Conservation (phyloP, 2,113 vertebrate species). For the Casuarius casuarius region DNA sequence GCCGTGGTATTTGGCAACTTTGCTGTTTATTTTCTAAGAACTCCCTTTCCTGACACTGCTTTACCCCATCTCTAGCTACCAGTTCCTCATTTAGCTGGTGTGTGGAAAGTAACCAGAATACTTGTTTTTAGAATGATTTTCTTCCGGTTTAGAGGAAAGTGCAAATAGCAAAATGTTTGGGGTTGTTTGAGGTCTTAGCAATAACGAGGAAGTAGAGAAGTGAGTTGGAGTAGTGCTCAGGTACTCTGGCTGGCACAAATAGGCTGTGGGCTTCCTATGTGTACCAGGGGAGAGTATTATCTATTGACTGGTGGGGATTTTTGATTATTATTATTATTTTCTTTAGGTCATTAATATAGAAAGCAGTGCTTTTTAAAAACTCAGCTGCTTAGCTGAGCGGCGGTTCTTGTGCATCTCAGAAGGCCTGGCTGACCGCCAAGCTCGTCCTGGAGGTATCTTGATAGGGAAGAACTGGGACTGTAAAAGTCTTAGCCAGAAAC, state of each 20-base stretch:
- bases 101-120: accelerated
- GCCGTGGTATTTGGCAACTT: not conserved
- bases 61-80: not conserved
- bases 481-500: not conserved
- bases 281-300: not conserved
- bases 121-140: not conserved
- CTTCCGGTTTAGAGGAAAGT: accelerated
- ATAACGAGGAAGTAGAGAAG: not conserved
- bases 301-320: not conserved
- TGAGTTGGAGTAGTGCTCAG: not conserved
- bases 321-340: no score
- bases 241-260: not conserved
- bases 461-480: not conserved
- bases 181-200: not conserved
- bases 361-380: not conserved
- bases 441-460: not conserved
- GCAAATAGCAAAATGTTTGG: accelerated
- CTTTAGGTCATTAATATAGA: not conserved
- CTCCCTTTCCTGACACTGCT: not conserved
- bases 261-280: not conserved
- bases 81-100: not conserved
- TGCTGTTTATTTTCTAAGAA: not conserved
- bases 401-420: no score
- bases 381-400: not conserved
- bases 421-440: not conserved